Evolutionary conservation across 2,797 vertebrate species (phyloP).

Genomic region (Brachyalestes nurse): DNA sequence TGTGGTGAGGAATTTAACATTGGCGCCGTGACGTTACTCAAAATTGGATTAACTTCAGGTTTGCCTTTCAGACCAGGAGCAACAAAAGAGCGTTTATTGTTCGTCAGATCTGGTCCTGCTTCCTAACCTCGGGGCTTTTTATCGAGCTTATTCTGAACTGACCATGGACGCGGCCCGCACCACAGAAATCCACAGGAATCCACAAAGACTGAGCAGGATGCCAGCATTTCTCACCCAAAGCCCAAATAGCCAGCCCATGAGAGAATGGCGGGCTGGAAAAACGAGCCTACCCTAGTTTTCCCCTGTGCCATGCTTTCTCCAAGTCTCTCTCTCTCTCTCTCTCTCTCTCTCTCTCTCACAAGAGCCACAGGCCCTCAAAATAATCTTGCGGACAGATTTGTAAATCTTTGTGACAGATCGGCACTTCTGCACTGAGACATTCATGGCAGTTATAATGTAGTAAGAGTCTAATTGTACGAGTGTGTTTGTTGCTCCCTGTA

Average conservation of each 20-base stretch:
- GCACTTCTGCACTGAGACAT: neutral
- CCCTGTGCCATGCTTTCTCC: constrained; percentile 37
- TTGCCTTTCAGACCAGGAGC: neutral
- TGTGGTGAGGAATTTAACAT: neutral
- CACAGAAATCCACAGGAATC: constrained; percentile 44
- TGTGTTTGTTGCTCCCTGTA: constrained; percentile 29
- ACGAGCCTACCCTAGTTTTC: constrained; percentile 52
- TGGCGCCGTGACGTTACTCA: neutral
- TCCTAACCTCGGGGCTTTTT: neutral
- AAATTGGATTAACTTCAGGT: neutral
- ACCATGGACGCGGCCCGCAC: neutral
- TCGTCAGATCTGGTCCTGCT: neutral
- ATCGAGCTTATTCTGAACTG: too few species aligned
- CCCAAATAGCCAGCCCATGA: constrained; percentile 59
- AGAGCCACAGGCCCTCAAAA: neutral
- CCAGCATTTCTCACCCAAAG: constrained; percentile 13
- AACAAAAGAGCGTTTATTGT: neutral
- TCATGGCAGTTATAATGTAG: constrained; percentile 27
- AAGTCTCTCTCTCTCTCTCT: constrained; percentile 6
- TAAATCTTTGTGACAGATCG: constrained; percentile 1
- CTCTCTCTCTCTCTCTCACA: constrained; percentile 23
- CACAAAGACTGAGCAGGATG: constrained; percentile 58
- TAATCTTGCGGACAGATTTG: constrained; percentile 17
- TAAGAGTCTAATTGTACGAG: constrained; percentile 23
- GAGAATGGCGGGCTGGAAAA: constrained; percentile 58